These are phyloP conservation scores for Spialia ferax DNA, from an alignment of 2,888 invertebrate genomes.

Conservation along the genomic window DNA sequence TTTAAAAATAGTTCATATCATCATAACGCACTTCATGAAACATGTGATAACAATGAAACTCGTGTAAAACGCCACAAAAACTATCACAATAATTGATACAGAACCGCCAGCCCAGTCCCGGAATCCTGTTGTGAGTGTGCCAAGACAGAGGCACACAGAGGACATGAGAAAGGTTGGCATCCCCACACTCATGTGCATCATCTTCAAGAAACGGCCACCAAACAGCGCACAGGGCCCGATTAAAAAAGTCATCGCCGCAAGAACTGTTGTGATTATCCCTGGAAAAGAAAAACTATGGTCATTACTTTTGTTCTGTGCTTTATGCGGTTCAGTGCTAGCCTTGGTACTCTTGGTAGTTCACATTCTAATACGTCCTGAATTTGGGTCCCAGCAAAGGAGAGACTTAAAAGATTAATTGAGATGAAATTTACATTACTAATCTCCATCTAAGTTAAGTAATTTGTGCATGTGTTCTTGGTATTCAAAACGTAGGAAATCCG, in stretches of 20 bases:
- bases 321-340: too few species aligned
- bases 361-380: too few species aligned
- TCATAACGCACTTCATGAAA: constrained; percentile 57
- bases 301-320: too few species aligned
- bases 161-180: constrained; percentile 58
- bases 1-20: constrained; percentile 43
- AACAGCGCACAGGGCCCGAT: constrained; percentile 50
- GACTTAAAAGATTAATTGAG: too few species aligned
- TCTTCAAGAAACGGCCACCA: constrained; percentile 42
- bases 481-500: too few species aligned
- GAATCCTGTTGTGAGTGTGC: constrained; percentile 52
- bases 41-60: constrained; percentile 53
- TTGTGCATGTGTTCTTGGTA: too few species aligned
- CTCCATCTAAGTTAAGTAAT: too few species aligned
- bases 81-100: constrained; percentile 50
- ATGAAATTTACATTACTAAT: too few species aligned
- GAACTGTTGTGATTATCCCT: constrained; percentile 54
- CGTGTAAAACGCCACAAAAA: constrained; percentile 57
- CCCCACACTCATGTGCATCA: constrained; percentile 57
- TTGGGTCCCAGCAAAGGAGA: too few species aligned
- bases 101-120: constrained; percentile 50
- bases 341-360: too few species aligned
- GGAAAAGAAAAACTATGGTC: constrained; percentile 43
- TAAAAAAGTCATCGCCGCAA: constrained; percentile 49
- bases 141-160: constrained; percentile 55